These are phyloP conservation scores for Synergus gifuensis DNA, from an alignment of 2,888 invertebrate species.

Conservation along the genomic window DNA sequence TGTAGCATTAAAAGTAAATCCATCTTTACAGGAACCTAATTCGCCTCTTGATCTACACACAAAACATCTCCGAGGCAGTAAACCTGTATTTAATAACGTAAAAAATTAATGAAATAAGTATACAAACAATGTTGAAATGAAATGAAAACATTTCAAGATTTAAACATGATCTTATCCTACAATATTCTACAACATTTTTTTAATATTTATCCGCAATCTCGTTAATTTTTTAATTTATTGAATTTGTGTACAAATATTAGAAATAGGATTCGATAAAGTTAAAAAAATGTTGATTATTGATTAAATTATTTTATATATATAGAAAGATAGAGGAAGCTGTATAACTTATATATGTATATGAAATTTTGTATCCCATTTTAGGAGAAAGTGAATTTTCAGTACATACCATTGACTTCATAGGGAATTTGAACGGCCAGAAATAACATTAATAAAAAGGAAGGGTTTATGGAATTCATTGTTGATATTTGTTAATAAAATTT, in stretches of 20 bases:
- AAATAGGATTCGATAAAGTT: too few species aligned
- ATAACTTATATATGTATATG: background rate
- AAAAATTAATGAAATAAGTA: too few species aligned
- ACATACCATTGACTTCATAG: constrained; percentile 5
- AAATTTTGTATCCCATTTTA: background rate
- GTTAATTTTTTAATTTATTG: too few species aligned
- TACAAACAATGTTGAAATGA: too few species aligned
- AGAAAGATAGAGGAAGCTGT: background rate
- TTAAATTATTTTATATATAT: too few species aligned
- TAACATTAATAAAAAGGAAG: background rate
- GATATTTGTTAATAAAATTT: background rate
- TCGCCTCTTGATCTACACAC: constrained; percentile 93
- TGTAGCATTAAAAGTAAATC: constrained; percentile 89
- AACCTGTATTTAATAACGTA: constrained; percentile 78
- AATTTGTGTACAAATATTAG: too few species aligned
- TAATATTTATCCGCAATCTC: too few species aligned
- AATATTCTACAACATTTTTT: too few species aligned
- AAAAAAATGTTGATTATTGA: too few species aligned
- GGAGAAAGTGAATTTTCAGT: constrained; percentile 13
- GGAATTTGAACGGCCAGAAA: constrained; percentile 4
- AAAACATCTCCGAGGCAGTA: constrained; percentile 86
- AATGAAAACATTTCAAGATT: too few species aligned
- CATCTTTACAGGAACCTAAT: constrained; percentile 92
- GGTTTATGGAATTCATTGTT: constrained; percentile 17
- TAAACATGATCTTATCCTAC: too few species aligned